Base-by-base conservation (phyloP, 2,797 vertebrate genomes). In the Aratinga solstitialis region DNA sequence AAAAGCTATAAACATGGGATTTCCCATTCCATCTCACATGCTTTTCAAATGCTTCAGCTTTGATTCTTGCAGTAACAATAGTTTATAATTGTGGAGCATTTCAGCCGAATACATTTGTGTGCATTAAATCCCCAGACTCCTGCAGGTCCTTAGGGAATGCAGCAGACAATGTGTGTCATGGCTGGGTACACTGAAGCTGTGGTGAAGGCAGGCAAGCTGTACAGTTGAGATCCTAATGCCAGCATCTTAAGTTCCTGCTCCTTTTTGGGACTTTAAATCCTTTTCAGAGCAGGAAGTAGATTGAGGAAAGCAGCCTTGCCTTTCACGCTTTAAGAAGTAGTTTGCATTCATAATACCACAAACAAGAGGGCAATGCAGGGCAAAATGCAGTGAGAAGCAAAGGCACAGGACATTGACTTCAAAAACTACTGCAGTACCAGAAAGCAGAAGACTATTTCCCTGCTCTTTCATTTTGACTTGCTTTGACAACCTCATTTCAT, bases 401-500 rank as follows among this genome's bases (percentile, higher is more conserved):
- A 93, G 59, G 47, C 30, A 23, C 21, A 13, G 63, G 73, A 54
- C 48, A 5, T 14, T 19, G 58, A 18, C 29, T 73, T n/a, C 7
- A 66, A 77, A 58, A 80, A 14, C 18, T 47, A 75, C 47, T 62
- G 87, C 62, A 40, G 76, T 59, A 81, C 14, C 63, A 73, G 56
- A 65, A 38, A 93, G 56, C 22, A 81, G 56, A 73, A 58, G 21
- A 91, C 24, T 34, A 54, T 82, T 68, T 94, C 56, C 47, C 17
- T 30, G 26, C 72, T 62, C 6, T 58, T 86, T 88, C 58, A 54
- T 67, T 83, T 13, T 87, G 53, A 84, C 72, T 77, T 40, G 84
- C 62, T 93, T 29, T 95, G 94, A 95, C 89, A 93, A 22, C 18
- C 85, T 80, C 80, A 36, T 89, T 83, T 94, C 93, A 82, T 48